Conservation (phyloP, 1,140 invertebrate species). For the Plectrocnemia conspersa region DNA sequence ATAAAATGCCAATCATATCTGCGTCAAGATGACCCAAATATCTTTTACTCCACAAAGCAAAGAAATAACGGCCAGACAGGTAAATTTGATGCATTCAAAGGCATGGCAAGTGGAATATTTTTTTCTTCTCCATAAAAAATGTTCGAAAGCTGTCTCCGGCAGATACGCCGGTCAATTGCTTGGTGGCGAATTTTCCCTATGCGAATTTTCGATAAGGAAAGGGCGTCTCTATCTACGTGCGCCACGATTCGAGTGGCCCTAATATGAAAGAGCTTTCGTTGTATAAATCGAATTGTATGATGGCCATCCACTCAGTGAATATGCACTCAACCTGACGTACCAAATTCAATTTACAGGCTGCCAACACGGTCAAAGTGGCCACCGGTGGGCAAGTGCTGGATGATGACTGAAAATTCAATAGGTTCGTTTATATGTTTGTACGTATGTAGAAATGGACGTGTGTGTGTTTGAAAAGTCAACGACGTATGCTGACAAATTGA, state of each 20-base stretch:
- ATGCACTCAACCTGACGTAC: conserved; percentile 35
- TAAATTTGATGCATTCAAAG: neutral
- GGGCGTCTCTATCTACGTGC: neutral
- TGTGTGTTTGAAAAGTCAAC: too few relatives aligned
- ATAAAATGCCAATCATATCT: conserved; percentile 33
- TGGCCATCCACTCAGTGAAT: conserved; percentile 32
- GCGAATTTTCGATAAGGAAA: neutral
- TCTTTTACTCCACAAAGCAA: too few relatives aligned
- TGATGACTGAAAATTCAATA: conserved; percentile 5
- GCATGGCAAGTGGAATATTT: neutral
- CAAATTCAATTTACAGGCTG: conserved; percentile 34
- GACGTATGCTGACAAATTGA: conserved; percentile 1
- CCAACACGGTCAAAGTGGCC: conserved; percentile 24
- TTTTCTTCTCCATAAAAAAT: neutral
- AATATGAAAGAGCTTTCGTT: conserved; percentile 29
- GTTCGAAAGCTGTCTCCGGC: neutral
- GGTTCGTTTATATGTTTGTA: too few relatives aligned
- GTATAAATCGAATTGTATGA: conserved; percentile 32
- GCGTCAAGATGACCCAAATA: conserved; percentile 19
- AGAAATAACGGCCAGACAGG: too few relatives aligned
- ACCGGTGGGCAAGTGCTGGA: neutral
- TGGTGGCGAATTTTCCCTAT: neutral
- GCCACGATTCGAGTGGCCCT: conserved; percentile 13
- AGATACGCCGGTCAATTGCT: conserved; percentile 9
- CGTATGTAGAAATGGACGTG: too few relatives aligned